Conservation (phyloP, 2,888 invertebrate genomes). For the Orthosia incerta region DNA sequence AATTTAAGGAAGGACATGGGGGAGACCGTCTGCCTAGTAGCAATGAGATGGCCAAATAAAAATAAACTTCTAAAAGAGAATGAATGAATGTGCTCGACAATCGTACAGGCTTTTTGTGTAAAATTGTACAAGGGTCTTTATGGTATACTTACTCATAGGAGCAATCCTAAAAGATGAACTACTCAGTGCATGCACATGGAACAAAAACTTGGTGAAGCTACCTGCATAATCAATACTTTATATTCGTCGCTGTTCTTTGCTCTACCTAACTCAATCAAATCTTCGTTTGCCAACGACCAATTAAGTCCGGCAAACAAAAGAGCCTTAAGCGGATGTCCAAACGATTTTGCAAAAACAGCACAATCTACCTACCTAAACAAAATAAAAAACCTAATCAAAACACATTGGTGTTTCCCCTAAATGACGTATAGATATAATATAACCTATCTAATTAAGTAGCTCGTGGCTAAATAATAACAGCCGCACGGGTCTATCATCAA, state of each 20-base stretch:
- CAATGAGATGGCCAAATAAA: no score
- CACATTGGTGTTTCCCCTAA: conserved; percentile 41
- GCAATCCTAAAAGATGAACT: neutral
- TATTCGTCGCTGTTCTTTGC: neutral
- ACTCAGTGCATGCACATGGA: neutral
- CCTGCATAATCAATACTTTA: neutral
- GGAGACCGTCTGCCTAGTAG: no score
- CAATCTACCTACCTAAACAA: neutral
- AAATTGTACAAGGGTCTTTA: no score
- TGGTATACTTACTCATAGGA: no score
- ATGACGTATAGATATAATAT: neutral
- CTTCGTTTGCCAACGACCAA: conserved; percentile 14
- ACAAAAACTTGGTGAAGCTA: neutral
- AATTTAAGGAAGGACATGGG: no score
- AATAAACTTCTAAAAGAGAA: no score
- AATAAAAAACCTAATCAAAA: conserved; percentile 19
- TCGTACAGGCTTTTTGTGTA: neutral
- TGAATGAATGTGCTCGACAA: neutral
- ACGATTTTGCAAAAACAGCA: conserved; percentile 19
- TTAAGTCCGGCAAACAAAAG: neutral
- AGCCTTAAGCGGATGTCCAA: conserved; percentile 6
- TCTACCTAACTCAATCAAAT: neutral
- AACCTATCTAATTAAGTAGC: neutral
- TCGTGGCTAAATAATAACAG: no score
- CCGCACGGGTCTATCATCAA: no score